phyloP scores from a whole-genome alignment of 2,888 invertebrate species.

The Lysandra bellargus region DNA sequence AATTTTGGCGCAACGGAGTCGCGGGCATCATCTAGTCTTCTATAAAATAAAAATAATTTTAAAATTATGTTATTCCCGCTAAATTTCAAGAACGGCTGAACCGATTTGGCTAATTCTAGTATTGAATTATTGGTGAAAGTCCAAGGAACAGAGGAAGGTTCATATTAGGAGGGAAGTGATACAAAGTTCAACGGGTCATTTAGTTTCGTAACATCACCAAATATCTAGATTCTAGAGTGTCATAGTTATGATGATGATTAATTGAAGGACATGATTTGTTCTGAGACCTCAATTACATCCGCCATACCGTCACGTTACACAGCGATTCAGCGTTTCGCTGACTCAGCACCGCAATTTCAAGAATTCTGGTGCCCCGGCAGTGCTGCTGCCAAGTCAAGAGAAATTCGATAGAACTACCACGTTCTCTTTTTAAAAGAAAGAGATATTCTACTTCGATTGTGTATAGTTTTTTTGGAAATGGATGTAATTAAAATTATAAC shows the following conservation, averaged over 20 bases:
- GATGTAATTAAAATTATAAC: no score
- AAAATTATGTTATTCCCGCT: no score
- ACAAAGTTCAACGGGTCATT: no score
- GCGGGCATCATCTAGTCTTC: no score
- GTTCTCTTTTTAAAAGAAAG: neutral
- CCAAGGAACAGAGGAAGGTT: no score
- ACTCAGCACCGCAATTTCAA: neutral
- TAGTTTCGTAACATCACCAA: neutral
- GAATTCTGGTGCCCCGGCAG: neutral
- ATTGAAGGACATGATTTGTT: neutral
- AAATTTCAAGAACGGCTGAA: no score
- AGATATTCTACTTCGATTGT: neutral
- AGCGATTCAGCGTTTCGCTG: neutral
- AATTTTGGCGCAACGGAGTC: no score
- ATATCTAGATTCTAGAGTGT: neutral
- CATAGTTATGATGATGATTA: neutral
- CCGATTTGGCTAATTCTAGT: no score
- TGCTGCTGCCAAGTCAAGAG: neutral
- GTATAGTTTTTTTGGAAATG: no score
- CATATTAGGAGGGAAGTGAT: no score
- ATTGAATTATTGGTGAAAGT: no score
- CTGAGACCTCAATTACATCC: slow-evolving; percentile 1
- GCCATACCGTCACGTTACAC: neutral
- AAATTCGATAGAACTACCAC: neutral
- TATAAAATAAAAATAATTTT: no score